These are phyloP conservation scores for Oryzaephilus surinamensis DNA, from an alignment of 1,140 invertebrate genomes.

Conservation along the genomic window DNA sequence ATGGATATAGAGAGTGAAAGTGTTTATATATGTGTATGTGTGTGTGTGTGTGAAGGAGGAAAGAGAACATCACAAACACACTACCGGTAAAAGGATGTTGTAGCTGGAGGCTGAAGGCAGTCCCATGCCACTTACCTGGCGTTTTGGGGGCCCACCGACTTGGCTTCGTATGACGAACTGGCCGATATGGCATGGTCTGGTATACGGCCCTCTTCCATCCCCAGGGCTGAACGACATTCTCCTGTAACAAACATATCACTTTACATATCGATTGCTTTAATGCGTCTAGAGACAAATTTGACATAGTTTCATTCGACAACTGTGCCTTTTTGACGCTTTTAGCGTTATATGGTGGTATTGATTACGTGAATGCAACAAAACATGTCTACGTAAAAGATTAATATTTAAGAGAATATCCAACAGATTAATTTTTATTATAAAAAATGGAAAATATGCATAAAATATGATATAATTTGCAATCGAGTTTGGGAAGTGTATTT, in stretches of 20 bases:
- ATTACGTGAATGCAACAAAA: not conserved
- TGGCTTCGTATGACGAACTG: slow-evolving; percentile 80
- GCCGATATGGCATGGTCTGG: slow-evolving; percentile 75
- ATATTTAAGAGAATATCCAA: no score
- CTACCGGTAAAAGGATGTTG: no score
- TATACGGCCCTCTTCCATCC: slow-evolving; percentile 85
- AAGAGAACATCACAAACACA: no score
- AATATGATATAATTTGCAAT: no score
- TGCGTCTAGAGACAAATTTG: not conserved
- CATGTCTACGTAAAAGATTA: not conserved
- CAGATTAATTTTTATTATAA: no score
- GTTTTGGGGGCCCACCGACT: slow-evolving; percentile 83
- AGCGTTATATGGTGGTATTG: not conserved
- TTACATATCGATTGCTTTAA: not conserved
- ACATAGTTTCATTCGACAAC: not conserved
- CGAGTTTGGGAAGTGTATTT: no score
- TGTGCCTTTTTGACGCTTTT: not conserved
- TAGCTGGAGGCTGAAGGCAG: not conserved
- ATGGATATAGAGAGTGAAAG: no score
- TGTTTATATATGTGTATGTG: no score
- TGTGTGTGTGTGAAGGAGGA: no score
- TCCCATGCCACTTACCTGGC: slow-evolving; percentile 58
- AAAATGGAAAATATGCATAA: no score
- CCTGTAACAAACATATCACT: slow-evolving; percentile 43
- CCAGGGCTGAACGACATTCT: slow-evolving; percentile 70